Base-by-base conservation (phyloP, 2,797 vertebrate genomes). In the Acanthornis magna region DNA sequence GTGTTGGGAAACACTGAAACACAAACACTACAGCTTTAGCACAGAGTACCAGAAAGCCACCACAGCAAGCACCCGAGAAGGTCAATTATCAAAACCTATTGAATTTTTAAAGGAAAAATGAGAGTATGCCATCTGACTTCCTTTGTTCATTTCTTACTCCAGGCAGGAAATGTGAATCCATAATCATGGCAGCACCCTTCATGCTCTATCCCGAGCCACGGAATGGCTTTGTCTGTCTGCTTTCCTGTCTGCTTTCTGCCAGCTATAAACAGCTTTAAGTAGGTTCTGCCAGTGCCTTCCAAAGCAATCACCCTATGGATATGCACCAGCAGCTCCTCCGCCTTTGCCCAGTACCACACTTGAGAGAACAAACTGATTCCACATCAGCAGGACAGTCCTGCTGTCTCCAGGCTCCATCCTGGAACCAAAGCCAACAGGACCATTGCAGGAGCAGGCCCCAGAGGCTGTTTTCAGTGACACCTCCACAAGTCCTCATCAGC, bases 361-460 rank as follows among this genome's bases (percentile, higher is more conserved):
- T 6, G 32, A 30, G 51, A 16, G 55, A 20, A 43, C 54, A 61
- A 36, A 29, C 3, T 42, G 75, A 43, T 1, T 26, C 11, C 76
- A 43, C n/a, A 48, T 12, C 51, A 38, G 13, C 20, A 43, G 8
- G n/a, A 16, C 36, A 40, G 53, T 62, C 53, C 62, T 1, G 2
- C 43, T 25, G 29, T 3, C 4, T 38, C 68, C 62, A 47, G 23
- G 3, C 38, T 62, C 51, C 84, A 32, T 5, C 3, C 80, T 5
- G 21, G 57, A 43, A 34, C 21, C 4, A 27, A 25, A 11, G 18
- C 27, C 12, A 13, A 9, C 2, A 0, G 51, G 32, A 23, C 9
- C 73, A 6, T 2, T 3, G 0, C 11, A 25, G 2, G 27, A 74
- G 36, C n/a, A 3, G 55, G 13, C 25, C 65, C 50, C 0, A 0